These are phyloP conservation scores for Phyllotis vaccarum DNA, from an alignment of 2,797 vertebrate genomes.

Conservation along the genomic window DNA sequence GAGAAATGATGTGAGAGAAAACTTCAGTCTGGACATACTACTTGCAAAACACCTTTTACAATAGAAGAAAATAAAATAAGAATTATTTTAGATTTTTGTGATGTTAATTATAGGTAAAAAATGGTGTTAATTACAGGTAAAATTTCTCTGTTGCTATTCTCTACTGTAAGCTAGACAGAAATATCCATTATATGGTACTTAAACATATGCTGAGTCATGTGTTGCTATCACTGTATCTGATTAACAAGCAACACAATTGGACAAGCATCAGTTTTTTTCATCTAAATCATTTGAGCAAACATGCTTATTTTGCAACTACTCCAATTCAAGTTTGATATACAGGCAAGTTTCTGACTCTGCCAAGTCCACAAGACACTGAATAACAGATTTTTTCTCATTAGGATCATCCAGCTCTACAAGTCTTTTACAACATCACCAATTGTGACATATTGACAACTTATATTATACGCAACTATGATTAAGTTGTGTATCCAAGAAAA, in stretches of 20 bases:
- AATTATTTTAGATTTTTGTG: not conserved
- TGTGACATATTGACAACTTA: not conserved
- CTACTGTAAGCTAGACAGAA: not conserved
- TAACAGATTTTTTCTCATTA: not conserved
- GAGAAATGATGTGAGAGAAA: not conserved
- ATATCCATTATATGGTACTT: not conserved
- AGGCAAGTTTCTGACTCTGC: not conserved
- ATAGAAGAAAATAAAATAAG: not conserved
- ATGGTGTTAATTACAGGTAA: not conserved
- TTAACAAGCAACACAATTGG: not conserved
- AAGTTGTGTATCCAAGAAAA: not conserved
- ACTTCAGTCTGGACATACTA: not conserved
- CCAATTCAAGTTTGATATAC: not conserved
- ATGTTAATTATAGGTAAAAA: not conserved
- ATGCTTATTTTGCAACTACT: not conserved
- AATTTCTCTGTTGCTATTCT: not conserved
- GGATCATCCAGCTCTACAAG: not conserved
- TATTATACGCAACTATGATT: not conserved
- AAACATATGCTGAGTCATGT: not conserved
- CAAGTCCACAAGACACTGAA: not conserved
- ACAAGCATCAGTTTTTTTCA: not conserved
- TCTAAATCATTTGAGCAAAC: not conserved
- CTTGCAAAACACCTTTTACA: not conserved
- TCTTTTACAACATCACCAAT: not conserved
- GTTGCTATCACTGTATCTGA: not conserved